Evolutionary conservation across 2,797 vertebrate species (phyloP).

Genomic region (Agapornis canus): DNA sequence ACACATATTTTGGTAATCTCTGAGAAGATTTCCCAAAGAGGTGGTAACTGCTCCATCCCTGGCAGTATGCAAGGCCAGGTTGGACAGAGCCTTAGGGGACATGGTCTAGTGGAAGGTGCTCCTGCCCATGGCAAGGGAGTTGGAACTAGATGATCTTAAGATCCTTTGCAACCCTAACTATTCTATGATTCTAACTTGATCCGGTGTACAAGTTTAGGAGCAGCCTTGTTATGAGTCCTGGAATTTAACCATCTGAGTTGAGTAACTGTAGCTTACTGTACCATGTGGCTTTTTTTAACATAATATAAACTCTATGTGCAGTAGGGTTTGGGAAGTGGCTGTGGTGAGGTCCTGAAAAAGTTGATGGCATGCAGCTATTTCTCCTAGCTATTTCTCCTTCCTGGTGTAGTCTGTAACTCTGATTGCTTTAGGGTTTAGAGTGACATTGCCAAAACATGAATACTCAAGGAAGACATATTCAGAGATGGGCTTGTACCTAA

Average conservation of each 20-base stretch:
- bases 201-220: neutral
- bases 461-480: neutral
- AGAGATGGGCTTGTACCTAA: neutral
- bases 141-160: neutral
- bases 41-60: neutral
- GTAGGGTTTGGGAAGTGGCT: neutral
- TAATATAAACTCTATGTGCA: neutral
- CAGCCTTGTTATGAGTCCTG: neutral
- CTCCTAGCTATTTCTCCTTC: neutral
- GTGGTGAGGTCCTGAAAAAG: neutral
- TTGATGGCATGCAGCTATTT: neutral
- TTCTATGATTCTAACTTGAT: neutral
- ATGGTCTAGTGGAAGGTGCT: neutral
- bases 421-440: neutral
- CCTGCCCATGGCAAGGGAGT: neutral
- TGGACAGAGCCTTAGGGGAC: neutral
- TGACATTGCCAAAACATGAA: neutral
- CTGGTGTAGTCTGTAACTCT: neutral
- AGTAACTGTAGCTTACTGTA: neutral
- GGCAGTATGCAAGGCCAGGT: neutral
- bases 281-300: neutral
- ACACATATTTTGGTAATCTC: neutral
- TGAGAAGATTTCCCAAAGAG: neutral
- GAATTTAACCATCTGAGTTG: neutral
- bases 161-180: neutral